Evolutionary conservation across 2,888 invertebrate genomes (phyloP), one percentile per base, ranked within the genome.

Genomic region (Phasia obesa): DNA sequence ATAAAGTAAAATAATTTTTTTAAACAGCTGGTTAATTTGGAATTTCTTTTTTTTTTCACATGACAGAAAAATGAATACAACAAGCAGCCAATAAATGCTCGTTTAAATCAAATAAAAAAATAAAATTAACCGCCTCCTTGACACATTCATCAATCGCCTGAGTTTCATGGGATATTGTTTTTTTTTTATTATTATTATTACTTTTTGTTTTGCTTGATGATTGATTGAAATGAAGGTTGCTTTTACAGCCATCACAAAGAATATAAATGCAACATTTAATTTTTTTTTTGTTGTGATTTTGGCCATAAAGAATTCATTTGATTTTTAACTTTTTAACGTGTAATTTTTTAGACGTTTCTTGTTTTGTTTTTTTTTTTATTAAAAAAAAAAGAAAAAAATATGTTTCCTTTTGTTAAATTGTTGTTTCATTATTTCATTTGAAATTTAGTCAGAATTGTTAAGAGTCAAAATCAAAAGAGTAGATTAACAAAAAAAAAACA

Each of bases 211-310:
- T 59, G 44, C 21, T 35, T 59, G 42, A 76, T 76, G 76, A 76
- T 79, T 79, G 78, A 71, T 79, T 59, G 47, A 67, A 74, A 47
- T n/a, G 44, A 47, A 62, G 64, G 64, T 57, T 75, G 51, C 27
- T 49, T 57, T 49, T 57, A 65, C n/a, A 25, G 47, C 38, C 57
- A 35, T 57, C 60, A 60, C 69, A 76, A 69, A 60, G 13, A 70
- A 77, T 53, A 76, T 49, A 67, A 76, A 76, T 76, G 67, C 67
- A 59, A 70, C 70, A 69, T 47, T 5, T 47, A 19, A 7, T n/a
- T 47, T 59, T 21, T 23, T 35, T 60, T 15, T 60, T 35, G 6
- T 47, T 60, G 31, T 19, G 23, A 21, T 42, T 62, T 62, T 64
- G 44, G 19, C 17, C 44, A 44, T 64, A 64, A 62, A 64, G 19